Evolutionary conservation across 2,797 vertebrate species (phyloP), one percentile per base, ranked within the genome.

Genomic region (Enteromius paludinosus): DNA sequence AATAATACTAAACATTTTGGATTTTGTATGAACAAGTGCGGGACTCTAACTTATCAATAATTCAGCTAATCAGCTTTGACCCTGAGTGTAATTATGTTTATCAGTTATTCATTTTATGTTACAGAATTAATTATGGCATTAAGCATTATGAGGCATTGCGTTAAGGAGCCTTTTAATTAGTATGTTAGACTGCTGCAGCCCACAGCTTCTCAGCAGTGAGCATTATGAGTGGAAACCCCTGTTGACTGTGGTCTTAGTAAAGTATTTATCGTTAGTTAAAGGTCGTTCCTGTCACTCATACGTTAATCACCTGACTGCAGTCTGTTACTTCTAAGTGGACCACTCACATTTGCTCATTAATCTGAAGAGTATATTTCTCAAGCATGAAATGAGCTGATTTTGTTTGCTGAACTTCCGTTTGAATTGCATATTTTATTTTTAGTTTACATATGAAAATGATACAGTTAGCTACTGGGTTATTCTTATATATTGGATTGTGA

Each of bases 221-320:
- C 65, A 84, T 79, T 84, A 87, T 84, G 70, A 71, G 38, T 84
- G 23, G 45, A 84, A 87, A 52, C 83, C 88, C 86, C 87, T 87
- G 83, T 69, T 78, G 76, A 85, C 83, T 49, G 64, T 73, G 70
- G 64, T 66, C 54, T 78, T 72, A 65, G 10, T 65, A 61, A 38
- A 65, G 61, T 65, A 43, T 78, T 84, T 83, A 66, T 43, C 11
- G 14, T 20, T 78, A n/a, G 74, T 81, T 82, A 90, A 91, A 91
- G 89, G 90, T 81, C 88, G 83, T n/a, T 28, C 5, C 73, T 88
- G 89, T 85, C 90, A 90, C 33, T 90, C 83, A 90, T 79, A 85
- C 74, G 35, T 20, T 83, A 65, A 86, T 89, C 84, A 78, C 23
- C 71, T 75, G 84, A 74, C 68, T 43, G 17, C 18, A 52, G 64